Conservation (phyloP, 2,888 invertebrate genomes). For the Galerucella nymphaeae region DNA sequence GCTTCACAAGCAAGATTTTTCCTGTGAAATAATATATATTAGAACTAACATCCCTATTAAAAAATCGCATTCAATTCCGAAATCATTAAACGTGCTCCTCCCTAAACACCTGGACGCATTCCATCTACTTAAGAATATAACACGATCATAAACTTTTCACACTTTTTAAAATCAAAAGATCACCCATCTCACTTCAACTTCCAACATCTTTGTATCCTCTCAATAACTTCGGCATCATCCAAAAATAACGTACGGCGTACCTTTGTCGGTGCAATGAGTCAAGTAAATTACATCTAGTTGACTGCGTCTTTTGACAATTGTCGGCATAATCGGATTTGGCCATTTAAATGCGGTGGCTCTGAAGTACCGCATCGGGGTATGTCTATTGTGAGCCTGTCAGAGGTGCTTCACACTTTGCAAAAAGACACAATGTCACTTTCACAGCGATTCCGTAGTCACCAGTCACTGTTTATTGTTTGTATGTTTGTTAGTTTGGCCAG, state of each 20-base stretch:
- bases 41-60: background rate
- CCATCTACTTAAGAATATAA: slow-evolving; percentile 20
- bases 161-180: slow-evolving; percentile 20
- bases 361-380: slow-evolving; percentile 64
- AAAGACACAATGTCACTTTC: slow-evolving; percentile 65
- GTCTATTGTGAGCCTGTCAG: slow-evolving; percentile 60
- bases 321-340: slow-evolving; percentile 39
- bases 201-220: background rate
- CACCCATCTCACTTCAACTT: slow-evolving; percentile 1
- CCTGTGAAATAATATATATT: background rate
- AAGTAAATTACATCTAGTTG: slow-evolving; percentile 63
- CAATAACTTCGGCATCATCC: slow-evolving; percentile 15
- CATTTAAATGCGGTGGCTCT: slow-evolving; percentile 58
- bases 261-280: slow-evolving; percentile 58
- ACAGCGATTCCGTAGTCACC: slow-evolving; percentile 56
- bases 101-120: slow-evolving; percentile 42
- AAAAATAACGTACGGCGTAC: slow-evolving; percentile 1
- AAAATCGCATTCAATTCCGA: background rate
- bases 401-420: slow-evolving; percentile 61
- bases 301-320: slow-evolving; percentile 58
- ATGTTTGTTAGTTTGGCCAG: slow-evolving; percentile 59
- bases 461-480: slow-evolving; percentile 61
- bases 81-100: slow-evolving; percentile 16
- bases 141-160: slow-evolving; percentile 19
- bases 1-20: too few species aligned